These are phyloP conservation scores for Galleria mellonella DNA, from an alignment of 1,140 invertebrate species.

Conservation along the genomic window DNA sequence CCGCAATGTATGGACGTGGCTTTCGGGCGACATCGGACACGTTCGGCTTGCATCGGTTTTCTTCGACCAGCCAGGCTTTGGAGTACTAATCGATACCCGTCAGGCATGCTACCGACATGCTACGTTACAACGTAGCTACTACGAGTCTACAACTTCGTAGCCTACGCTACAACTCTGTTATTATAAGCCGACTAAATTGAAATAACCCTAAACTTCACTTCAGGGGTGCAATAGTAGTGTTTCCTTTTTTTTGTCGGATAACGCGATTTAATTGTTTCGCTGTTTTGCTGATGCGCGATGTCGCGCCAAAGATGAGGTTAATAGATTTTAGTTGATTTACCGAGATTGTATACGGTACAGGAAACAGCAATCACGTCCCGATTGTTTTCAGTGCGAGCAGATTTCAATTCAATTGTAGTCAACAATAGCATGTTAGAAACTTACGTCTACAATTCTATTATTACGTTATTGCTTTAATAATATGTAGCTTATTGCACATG, in stretches of 20 bases:
- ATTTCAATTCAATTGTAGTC: slow-evolving; percentile 21
- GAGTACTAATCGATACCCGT: slow-evolving; percentile 60
- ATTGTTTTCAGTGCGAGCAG: slow-evolving; percentile 17
- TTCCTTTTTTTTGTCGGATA: too few species aligned
- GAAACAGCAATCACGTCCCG: slow-evolving; percentile 18
- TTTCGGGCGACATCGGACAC: slow-evolving; percentile 30
- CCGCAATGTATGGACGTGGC: slow-evolving; percentile 58
- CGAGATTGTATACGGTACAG: slow-evolving; percentile 24
- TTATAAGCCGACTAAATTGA: slow-evolving; percentile 37
- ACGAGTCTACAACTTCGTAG: slow-evolving; percentile 53
- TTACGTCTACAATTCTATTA: too few species aligned
- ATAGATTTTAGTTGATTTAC: slow-evolving; percentile 20
- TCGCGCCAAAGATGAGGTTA: slow-evolving; percentile 7
- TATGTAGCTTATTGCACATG: too few species aligned
- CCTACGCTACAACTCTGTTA: slow-evolving; percentile 38
- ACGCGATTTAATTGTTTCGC: slow-evolving; percentile 31
- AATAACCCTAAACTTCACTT: slow-evolving; percentile 38
- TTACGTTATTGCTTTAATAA: too few species aligned
- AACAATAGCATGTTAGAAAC: background rate
- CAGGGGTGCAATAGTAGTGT: slow-evolving; percentile 4
- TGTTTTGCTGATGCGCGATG: slow-evolving; percentile 11
- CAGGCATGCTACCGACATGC: slow-evolving; percentile 47
- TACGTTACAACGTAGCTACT: slow-evolving; percentile 52
- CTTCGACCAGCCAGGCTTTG: slow-evolving; percentile 39
- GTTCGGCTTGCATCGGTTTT: slow-evolving; percentile 37